These are phyloP conservation scores for Pithys albifrons DNA, from an alignment of 2,113 vertebrate genomes.

Conservation along the genomic window DNA sequence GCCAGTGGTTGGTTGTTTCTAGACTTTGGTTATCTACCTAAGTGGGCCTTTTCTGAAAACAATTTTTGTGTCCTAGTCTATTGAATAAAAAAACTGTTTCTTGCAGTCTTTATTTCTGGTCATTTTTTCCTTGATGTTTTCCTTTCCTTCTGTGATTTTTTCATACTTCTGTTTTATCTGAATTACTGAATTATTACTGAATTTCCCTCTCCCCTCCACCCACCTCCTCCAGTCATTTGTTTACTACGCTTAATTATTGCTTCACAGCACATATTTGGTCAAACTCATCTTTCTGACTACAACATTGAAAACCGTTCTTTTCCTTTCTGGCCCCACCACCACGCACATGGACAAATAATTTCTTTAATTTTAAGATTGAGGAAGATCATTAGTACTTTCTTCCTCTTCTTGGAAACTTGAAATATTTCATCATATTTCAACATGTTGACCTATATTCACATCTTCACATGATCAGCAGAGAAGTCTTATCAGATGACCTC, in stretches of 20 bases:
- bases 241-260: background rate
- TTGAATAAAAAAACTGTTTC: background rate
- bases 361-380: background rate
- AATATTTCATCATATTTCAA: background rate
- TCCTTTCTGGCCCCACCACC: background rate
- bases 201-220: too few relatives aligned
- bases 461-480: background rate
- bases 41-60: background rate
- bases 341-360: background rate
- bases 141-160: background rate
- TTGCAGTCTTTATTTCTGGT: background rate
- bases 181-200: background rate
- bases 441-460: background rate
- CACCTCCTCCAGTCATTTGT: background rate
- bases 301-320: background rate
- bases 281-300: background rate
- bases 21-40: background rate
- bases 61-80: background rate
- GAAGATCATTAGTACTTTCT: background rate
- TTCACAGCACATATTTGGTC: background rate
- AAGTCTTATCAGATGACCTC: background rate
- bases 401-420: background rate
- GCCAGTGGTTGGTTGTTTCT: background rate
- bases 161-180: background rate
- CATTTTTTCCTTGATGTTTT: background rate